A percentile compares a stretch with the other conserved stretches of the same genome.
Conservation (phyloP, 2,888 invertebrate species). For the Melanophora roralis region DNA sequence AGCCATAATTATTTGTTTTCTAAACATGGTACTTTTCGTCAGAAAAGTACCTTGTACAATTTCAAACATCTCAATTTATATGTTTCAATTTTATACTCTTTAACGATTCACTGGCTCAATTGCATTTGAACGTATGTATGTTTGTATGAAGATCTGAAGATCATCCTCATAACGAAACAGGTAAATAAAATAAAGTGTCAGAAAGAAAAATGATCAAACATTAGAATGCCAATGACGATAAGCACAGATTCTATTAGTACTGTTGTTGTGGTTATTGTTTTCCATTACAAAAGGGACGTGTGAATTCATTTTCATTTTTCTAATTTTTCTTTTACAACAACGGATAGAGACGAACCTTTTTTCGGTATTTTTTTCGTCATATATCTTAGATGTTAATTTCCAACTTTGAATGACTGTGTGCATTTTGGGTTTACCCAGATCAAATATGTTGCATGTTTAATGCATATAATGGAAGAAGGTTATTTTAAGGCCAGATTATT, state of each 20-base stretch:
- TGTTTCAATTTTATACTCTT: neutral
- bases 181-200: constrained; percentile 27
- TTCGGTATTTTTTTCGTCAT: constrained; percentile 7
- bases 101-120: neutral
- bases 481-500: constrained; percentile 22
- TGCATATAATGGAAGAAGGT: neutral
- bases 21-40: neutral
- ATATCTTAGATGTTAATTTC: neutral
- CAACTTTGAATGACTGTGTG: neutral
- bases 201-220: constrained; percentile 5
- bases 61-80: neutral
- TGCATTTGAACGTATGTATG: too few relatives aligned
- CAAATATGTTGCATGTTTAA: neutral
- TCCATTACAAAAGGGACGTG: constrained; percentile 51
- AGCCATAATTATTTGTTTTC: too few relatives aligned
- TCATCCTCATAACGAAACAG: constrained; percentile 7
- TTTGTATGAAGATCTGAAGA: too few relatives aligned
- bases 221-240: constrained; percentile 32
- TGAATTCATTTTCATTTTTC: constrained; percentile 50
- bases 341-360: constrained; percentile 2
- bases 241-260: constrained; percentile 15
- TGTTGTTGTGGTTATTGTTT: constrained; percentile 28
- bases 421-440: constrained; percentile 13
- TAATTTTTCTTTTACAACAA: constrained; percentile 15
- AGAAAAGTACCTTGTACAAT: neutral